Evolutionary conservation across 2,113 vertebrate species (phyloP), one percentile per base, ranked within the genome.

Genomic region (Excalfactoria chinensis): DNA sequence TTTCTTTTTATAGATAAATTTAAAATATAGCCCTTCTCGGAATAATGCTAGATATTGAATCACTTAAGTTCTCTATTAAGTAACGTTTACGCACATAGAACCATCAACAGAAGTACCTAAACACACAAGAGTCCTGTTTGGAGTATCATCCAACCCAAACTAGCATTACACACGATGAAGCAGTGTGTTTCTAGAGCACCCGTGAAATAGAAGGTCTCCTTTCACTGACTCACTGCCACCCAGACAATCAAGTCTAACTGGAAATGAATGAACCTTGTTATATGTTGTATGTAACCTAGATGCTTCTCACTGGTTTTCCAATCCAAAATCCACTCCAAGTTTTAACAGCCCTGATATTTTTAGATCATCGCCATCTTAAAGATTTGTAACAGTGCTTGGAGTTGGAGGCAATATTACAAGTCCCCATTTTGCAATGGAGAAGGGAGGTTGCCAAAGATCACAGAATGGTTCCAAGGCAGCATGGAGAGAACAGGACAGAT

Each of bases 1-100:
- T 93, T 92, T 85, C 68, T 86, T 95, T 95, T 95, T 77, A 94
- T 71, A 91, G 76, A 74, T 19, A 79, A 84, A 83, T 93, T 77
- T 4, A 64, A 91, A 90, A 74, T 66, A 70, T 13, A 10, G 51
- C 51, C 80, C 59, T 35, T 5, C 1, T 77, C 83, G 81, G 64
- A 83, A n/a, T 40, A 85, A 68, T 51, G 91, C 13, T 64, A 80
- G 55, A 80, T 89, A 74, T 55, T 28, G 48, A 93, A 46, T 60
- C 26, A 79, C 53, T 35, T 35, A 64, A 67, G 86, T 81, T 71
- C 68, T 68, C 48, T 72, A 22, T 48, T 68, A 60, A 84, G 63
- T 37, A 77, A 48, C 79, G 60, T 85, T 93, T 93, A 89, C 37
- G 28, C 26, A 41, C 64, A 71, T 70, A 74, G 63, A 56, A 72